Base-by-base conservation (phyloP, 2,113 vertebrate species). In the Macquaria australasica region DNA sequence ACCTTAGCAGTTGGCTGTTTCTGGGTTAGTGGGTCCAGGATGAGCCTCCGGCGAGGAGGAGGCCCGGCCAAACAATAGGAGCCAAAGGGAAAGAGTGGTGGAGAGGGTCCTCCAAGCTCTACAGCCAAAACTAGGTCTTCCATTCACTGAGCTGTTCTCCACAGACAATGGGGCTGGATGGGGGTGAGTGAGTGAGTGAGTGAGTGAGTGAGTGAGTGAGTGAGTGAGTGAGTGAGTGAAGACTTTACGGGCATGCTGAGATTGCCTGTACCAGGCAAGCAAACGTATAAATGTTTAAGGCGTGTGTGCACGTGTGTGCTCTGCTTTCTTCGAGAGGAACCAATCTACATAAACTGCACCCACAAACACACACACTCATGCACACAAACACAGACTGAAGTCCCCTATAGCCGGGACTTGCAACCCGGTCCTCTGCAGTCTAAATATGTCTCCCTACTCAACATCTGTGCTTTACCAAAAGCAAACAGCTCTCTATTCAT, bases 111-210 rank as follows among this genome's bases (percentile, higher is more conserved):
- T 91, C 80, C 85, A 90, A 83, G 88, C 86, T 90, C 87, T 10
- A 72, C 71, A 73, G 75, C 79, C 85, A 83, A 92, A 94, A 93
- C 88, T 94, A 93, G 94, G 94, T 93, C 92, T 94, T 90, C 87
- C 81, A 91, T 93, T 94, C 89, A 93, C 78, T 75, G 63, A 75
- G 84, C 71, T 34, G 73, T 41, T 69, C 58, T 81, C 43, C 68
- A 56, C 55, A 79, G 76, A 94, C 91, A 93, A 93, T 88, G 86
- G 82, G 64, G 41, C 71, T 28, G 73, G 69, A 59, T 87, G 86
- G 79, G 85, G 82, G 79, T 68, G 82, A 87, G 51, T 23, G 81
- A 64, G 75, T 43, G 83, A 72, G 34, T 51, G 78, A 79, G 21
- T 23, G 71, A 68, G 20, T 39, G 63, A 81, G 16, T 34, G 64